Base-by-base conservation (phyloP, 2,797 vertebrate species). In the Catostomus latipinnis region DNA sequence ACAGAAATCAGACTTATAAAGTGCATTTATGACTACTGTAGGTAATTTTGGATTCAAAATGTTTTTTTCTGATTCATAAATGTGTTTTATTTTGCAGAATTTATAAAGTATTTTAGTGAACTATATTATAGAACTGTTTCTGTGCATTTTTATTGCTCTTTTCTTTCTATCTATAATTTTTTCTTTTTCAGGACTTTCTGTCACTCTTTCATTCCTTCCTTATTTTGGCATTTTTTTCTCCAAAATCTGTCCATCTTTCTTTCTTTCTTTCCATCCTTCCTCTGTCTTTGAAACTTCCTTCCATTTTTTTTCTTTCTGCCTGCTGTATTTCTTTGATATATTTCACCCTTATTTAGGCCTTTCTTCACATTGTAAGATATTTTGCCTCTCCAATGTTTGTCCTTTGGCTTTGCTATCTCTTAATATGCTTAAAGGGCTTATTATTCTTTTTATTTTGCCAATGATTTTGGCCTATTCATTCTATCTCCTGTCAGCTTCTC, bases 141-240 rank as follows among this genome's bases (percentile, higher is more conserved):
- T 34, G 13, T 18, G 12, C 8, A 9, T 57, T 46, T 22, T 22
- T 22, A 22, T 53, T 76, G 5, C 11, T 34, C 18, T 50, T 46
- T 12, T 45, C 16, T 34, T 67, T 14, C 14, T 57, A 22, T n/a
- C 48, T 70, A 45, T 12, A 3, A 43, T 22, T 46, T 56, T 8
- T 16, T 16, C 11, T 13, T 52, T 9, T 5, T 53, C 45, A 22
- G 22, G 34, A 22, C 1, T 54, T 18, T 0, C 10, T 14, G 6
- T 57, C 13, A 57, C 10, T 12, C 11, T 16, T 13, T 50, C 4
- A 49, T 49, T 13, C 16, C 11, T 50, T 8, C 7, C 9, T 22
- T 50, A 0, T 13, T 4, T 49, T 14, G 14, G 5, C 12, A 7
- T 14, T 87, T 81, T 84, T 81, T 80, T 5, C 11, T 16, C 4